phyloP scores from a whole-genome alignment of 2,888 invertebrate species.

The Aporophyla lueneburgensis region DNA sequence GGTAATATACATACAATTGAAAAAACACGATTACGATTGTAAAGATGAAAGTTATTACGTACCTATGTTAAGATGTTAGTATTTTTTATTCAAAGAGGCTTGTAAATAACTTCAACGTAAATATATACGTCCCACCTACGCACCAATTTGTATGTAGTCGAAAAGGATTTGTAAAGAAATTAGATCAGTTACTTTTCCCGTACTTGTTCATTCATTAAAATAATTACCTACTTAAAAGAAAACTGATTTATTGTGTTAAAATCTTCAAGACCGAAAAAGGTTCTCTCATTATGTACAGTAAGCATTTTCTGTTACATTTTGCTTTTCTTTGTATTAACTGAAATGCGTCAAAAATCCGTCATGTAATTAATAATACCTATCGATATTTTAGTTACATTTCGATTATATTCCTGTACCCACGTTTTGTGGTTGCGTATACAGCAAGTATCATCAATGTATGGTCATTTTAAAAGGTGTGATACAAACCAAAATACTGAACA shows the following conservation, averaged over 20 bases:
- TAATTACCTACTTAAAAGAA: not conserved
- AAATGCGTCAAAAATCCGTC: not conserved
- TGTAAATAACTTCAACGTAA: not conserved
- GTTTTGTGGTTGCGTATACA: not conserved
- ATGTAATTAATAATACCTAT: not conserved
- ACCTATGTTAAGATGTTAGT: no score
- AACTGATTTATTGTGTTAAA: not conserved
- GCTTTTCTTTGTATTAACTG: not conserved
- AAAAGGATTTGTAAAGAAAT: not conserved
- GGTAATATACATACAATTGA: not conserved
- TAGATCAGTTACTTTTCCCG: not conserved
- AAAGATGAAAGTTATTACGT: not conserved
- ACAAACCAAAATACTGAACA: no score
- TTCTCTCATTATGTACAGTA: not conserved
- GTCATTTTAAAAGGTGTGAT: no score
- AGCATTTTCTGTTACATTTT: not conserved
- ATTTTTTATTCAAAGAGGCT: not conserved
- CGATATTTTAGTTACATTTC: not conserved
- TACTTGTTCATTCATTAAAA: not conserved
- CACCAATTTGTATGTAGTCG: not conserved
- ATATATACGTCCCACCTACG: not conserved
- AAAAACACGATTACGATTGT: not conserved
- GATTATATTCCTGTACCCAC: not conserved
- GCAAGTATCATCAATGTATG: no score
- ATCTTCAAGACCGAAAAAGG: not conserved